phyloP scores from a whole-genome alignment of 2,113 vertebrate species.

The Microtus ochrogaster region DNA sequence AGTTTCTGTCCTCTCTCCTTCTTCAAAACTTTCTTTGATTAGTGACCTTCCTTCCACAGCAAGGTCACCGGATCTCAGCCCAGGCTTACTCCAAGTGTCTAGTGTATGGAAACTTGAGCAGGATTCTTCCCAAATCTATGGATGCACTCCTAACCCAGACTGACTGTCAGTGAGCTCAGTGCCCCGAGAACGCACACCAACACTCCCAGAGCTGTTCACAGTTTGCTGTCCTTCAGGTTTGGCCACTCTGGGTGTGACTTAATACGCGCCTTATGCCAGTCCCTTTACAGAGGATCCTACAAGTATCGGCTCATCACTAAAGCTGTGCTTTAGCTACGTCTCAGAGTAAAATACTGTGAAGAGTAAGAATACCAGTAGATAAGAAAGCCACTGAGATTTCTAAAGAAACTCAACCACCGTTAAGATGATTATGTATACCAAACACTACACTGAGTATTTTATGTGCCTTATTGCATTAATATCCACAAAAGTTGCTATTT shows the following conservation, averaged over 20 bases:
- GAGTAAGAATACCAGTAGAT: neutral
- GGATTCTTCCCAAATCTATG: neutral
- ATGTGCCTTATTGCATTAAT: neutral
- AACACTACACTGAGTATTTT: neutral
- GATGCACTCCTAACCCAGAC: neutral
- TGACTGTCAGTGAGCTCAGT: neutral
- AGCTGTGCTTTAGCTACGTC: neutral
- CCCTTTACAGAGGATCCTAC: neutral
- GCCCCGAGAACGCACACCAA: neutral
- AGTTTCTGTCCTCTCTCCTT: neutral
- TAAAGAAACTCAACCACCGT: neutral
- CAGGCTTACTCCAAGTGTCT: neutral
- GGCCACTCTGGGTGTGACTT: neutral
- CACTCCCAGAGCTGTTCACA: neutral
- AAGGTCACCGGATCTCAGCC: neutral
- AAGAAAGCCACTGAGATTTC: constrained; percentile 19
- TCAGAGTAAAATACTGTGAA: neutral
- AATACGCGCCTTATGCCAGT: neutral
- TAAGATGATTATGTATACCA: neutral
- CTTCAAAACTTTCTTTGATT: neutral
- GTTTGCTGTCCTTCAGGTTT: neutral
- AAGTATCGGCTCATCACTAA: neutral
- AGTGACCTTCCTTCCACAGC: neutral
- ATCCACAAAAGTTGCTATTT: neutral
- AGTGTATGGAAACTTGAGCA: fast-evolving